These are phyloP conservation scores for Halictus ligatus DNA, from an alignment of 2,888 invertebrate genomes.

Conservation along the genomic window DNA sequence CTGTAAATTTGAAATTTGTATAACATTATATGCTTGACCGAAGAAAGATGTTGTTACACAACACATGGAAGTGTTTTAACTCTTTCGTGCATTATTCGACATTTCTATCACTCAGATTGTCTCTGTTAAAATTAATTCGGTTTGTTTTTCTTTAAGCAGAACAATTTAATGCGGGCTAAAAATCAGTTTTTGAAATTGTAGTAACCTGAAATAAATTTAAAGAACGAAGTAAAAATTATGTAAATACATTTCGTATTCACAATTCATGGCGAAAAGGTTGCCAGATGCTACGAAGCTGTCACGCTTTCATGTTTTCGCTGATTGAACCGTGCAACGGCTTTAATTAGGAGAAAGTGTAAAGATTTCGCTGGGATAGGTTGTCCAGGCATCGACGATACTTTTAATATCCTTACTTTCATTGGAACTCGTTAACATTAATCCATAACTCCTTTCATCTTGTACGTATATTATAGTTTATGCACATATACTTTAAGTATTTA, in stretches of 20 bases:
- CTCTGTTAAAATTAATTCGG: background rate
- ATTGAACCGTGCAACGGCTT: constrained; percentile 26
- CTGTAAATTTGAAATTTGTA: no score
- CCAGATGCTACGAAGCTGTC: constrained; percentile 22
- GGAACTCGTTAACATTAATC: background rate
- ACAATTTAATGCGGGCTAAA: background rate
- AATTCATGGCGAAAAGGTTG: background rate
- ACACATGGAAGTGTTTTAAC: no score
- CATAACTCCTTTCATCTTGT: background rate
- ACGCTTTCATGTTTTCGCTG: constrained; percentile 36
- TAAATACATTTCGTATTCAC: background rate
- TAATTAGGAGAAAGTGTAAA: constrained; percentile 60
- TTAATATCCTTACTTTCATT: background rate
- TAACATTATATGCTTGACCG: no score
- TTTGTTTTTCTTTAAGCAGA: background rate
- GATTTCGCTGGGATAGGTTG: constrained; percentile 44
- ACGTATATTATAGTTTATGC: background rate
- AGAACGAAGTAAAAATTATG: background rate
- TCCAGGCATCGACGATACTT: constrained; percentile 21
- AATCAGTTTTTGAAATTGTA: background rate
- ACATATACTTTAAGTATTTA: background rate
- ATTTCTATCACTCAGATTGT: background rate
- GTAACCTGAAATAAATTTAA: background rate
- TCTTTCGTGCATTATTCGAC: background rate
- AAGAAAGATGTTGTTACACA: no score